Base-by-base conservation (phyloP, 2,113 vertebrate genomes). In the Embiotoca jacksoni region DNA sequence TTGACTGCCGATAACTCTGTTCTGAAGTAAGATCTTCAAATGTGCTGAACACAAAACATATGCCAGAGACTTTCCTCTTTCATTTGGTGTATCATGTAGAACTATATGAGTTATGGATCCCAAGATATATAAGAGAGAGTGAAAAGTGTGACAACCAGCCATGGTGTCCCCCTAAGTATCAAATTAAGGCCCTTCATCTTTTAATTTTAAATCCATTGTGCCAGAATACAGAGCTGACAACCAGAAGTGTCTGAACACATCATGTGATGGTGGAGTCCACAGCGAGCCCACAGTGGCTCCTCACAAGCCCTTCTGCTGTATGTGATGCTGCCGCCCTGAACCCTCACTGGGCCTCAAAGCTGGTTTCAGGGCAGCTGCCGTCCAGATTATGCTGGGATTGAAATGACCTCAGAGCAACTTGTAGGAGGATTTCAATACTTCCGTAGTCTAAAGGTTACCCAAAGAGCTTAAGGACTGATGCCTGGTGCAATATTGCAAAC, bases 181-280 rank as follows among this genome's bases (percentile, higher is more conserved):
- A 50, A 33, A n/a, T 31, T 16, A 10, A 36, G 52, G 3, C 3
- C 31, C 44, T 44, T 13, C 10, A 3, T 44, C 11, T 16, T 16
- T 13, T 52, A 6, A 58, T 36, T 68, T 76, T 2, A 36, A 36
- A 52, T 53, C 56, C 39, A 36, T 4, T 64, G 37, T 36, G 72
- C 31, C 13, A 11, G 41, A 13, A 44, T 3, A 44, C 41, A 11
- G 10, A 44, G 2, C 41, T 3, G 10, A 37, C 37, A 9, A 44
- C 9, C 41, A 44, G 41, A 9, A 44, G 41, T 13, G 35, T 53
- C 13, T 47, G 10, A 33, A 2, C 23, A 31, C 14, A n/a, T 32
- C 53, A 64, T 58, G 55, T 70, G 74, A 62, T 50, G 3, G 49
- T 2, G 10, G 41, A 44, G 13, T 50, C 49, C 49, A n/a, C 49